phyloP scores from a whole-genome alignment of 2,797 vertebrate genomes.

The Cossypha niveicapilla region DNA sequence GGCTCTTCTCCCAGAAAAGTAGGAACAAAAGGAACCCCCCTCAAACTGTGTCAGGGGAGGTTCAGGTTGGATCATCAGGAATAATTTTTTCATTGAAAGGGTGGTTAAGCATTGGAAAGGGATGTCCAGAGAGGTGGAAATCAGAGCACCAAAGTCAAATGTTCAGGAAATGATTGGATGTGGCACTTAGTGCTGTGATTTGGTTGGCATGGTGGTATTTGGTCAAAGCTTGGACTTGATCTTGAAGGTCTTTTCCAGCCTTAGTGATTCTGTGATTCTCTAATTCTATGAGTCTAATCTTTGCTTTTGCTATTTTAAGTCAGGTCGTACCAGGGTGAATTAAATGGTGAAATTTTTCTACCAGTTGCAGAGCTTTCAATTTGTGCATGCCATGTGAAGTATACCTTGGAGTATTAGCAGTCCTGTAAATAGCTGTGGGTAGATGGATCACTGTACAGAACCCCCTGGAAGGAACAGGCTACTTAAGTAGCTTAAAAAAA shows the following conservation, averaged over 20 bases:
- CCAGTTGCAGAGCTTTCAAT: neutral
- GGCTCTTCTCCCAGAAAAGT: neutral
- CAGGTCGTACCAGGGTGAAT: neutral
- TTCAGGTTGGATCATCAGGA: neutral
- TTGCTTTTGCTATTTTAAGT: neutral
- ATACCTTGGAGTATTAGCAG: neutral
- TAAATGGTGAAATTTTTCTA: neutral
- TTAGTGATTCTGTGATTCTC: neutral
- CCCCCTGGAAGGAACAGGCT: neutral
- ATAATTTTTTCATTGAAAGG: neutral
- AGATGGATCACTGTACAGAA: neutral
- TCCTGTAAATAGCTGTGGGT: neutral
- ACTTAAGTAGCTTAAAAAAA: neutral
- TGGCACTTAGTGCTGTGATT: neutral
- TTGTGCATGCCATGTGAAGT: neutral
- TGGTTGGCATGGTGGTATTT: neutral
- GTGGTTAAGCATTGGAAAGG: neutral
- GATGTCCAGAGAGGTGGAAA: neutral
- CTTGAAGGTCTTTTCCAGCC: neutral
- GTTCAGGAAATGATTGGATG: neutral
- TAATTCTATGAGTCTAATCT: neutral
- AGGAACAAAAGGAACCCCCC: neutral
- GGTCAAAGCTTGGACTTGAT: neutral
- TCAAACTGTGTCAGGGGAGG: neutral
- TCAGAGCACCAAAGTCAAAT: neutral